Percentiles rank a stretch among this genome's conserved stretches.
phyloP scores from a whole-genome alignment of 2,888 invertebrate species.

The Andrena trimmerana region DNA sequence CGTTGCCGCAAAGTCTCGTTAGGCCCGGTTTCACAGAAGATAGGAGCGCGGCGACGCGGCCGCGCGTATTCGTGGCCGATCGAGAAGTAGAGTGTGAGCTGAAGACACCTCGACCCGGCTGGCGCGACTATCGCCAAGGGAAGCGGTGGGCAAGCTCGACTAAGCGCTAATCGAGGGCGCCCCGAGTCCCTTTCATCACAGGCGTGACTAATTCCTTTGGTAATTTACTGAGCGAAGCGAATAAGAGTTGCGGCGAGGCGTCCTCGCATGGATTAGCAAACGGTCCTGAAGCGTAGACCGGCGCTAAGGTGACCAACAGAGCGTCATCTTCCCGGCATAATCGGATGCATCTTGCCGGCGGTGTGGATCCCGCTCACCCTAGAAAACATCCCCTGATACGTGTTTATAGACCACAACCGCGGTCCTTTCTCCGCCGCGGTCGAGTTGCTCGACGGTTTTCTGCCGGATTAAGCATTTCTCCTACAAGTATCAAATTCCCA shows the following conservation, averaged over 20 bases:
- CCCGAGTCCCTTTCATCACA: slow-evolving; percentile 78
- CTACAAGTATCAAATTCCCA: too few relatives aligned
- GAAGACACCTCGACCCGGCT: slow-evolving; percentile 69
- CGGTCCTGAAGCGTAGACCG: slow-evolving; percentile 61
- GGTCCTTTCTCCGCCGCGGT: not conserved
- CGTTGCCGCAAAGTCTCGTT: slow-evolving; percentile 48
- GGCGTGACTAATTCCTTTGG: slow-evolving; percentile 82
- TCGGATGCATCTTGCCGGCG: slow-evolving; percentile 33
- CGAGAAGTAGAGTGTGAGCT: slow-evolving; percentile 72
- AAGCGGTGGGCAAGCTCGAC: slow-evolving; percentile 66
- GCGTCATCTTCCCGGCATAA: slow-evolving; percentile 50
- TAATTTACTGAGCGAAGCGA: slow-evolving; percentile 82
- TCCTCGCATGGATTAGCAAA: slow-evolving; percentile 77
- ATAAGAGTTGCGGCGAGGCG: slow-evolving; percentile 77
- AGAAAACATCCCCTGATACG: not conserved
- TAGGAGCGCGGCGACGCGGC: slow-evolving; percentile 29
- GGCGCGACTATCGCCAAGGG: slow-evolving; percentile 57
- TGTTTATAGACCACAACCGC: not conserved
- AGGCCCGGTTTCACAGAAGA: slow-evolving; percentile 47
- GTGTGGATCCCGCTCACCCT: not conserved
- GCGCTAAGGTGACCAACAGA: slow-evolving; percentile 51
- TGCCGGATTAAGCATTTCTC: not conserved
- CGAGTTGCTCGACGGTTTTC: not conserved
- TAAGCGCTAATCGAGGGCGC: slow-evolving; percentile 64
- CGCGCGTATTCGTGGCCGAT: slow-evolving; percentile 54